These are phyloP conservation scores for Hippocampus abdominalis DNA, from an alignment of 2,113 vertebrate genomes.

Conservation along the genomic window DNA sequence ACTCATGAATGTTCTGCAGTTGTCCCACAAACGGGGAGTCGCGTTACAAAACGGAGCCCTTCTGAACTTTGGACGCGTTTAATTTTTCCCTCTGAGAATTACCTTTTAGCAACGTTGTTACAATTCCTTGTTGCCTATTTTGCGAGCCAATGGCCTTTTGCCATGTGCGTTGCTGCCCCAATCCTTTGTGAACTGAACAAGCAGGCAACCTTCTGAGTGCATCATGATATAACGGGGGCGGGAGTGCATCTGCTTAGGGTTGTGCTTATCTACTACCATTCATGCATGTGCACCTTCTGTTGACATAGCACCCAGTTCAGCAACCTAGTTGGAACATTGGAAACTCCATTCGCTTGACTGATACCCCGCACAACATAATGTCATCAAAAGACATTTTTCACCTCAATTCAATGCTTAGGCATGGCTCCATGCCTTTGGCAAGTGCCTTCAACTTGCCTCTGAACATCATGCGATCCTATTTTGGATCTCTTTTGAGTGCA, in stretches of 20 bases:
- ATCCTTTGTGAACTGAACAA: conserved; percentile 5
- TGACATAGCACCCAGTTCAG: conserved; percentile 30
- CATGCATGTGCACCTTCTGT: conserved; percentile 38
- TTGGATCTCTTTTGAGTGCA: too few relatives aligned
- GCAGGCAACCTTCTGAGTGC: conserved; percentile 23
- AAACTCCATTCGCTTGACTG: neutral
- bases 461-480: neutral
- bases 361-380: neutral
- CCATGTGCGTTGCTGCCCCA: neutral
- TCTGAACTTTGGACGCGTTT: neutral
- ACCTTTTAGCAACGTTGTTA: neutral
- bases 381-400: neutral
- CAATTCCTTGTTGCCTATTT: neutral
- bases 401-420: neutral
- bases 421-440: neutral
- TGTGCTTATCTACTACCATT: conserved; percentile 19
- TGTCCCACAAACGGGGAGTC: neutral
- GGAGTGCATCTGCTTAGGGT: conserved; percentile 6
- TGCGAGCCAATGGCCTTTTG: neutral
- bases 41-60: neutral
- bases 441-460: neutral
- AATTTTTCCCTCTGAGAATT: neutral
- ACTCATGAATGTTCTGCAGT: neutral
- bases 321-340: neutral
- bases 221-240: conserved; percentile 9